These are phyloP conservation scores for Puntigrus tetrazona DNA, from an alignment of 2,113 vertebrate species.

Conservation along the genomic window DNA sequence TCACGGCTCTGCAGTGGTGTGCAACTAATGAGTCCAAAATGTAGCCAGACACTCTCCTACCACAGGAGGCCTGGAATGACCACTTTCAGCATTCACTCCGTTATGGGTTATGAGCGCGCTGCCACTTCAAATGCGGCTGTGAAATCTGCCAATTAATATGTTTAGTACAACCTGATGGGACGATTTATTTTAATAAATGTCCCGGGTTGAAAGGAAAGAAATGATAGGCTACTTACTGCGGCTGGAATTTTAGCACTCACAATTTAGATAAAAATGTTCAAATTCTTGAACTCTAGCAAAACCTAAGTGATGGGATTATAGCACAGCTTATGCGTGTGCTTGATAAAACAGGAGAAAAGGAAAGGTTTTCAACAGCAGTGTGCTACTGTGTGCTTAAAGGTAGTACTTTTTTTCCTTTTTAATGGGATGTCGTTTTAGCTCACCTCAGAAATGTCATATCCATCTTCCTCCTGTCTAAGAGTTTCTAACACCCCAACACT, in stretches of 20 bases:
- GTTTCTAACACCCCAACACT: conserved; percentile 55
- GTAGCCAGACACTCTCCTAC: conserved; percentile 61
- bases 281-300: neutral
- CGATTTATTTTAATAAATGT: conserved; percentile 59
- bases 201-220: conserved; percentile 9
- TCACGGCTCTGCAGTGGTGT: conserved; percentile 56
- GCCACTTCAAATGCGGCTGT: conserved; percentile 59
- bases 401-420: conserved; percentile 42
- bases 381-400: conserved; percentile 20
- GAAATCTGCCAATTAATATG: conserved; percentile 66
- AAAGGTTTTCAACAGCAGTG: conserved; percentile 17
- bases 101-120: conserved; percentile 67
- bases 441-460: conserved; percentile 53
- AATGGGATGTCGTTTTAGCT: conserved; percentile 57
- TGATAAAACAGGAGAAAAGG: conserved; percentile 16
- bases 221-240: neutral
- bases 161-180: conserved; percentile 61
- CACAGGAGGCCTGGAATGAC: conserved; percentile 53
- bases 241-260: neutral
- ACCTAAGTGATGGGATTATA: conserved; percentile 19
- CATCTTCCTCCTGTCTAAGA: conserved; percentile 49
- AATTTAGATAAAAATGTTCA: neutral
- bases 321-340: conserved; percentile 1
- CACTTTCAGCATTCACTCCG: conserved; percentile 56
- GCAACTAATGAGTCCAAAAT: conserved; percentile 69